Base-by-base conservation (phyloP, 2,113 vertebrate genomes). In the Desmodus rotundus region DNA sequence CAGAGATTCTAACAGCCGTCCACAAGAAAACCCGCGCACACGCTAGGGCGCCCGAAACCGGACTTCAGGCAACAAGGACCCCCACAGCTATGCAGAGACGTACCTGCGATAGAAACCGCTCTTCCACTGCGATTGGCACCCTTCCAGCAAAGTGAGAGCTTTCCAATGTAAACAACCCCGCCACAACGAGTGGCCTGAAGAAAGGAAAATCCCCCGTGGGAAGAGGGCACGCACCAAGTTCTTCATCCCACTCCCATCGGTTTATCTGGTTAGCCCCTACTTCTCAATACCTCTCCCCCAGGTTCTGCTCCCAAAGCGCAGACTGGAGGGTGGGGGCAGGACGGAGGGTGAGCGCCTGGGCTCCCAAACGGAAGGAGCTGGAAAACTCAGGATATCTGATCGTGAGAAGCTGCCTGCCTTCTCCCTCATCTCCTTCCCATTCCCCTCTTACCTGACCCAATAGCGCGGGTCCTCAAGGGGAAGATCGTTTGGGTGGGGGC, bases 391-490 rank as follows among this genome's bases (percentile, higher is more conserved):
- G 41, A 41, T 47, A 9, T 16, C 16, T n/a, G 50, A 26, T 17
- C 38, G 1, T 4, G 81, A 84, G 26, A n/a, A 77, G 19, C 7
- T 5, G 26, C 20, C 41, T 0, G 7, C 20, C 20, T 20, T 76
- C 24, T 28, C 24, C 24, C 58, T 28, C 58, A 61, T 61, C 45
- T 26, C 20, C 1, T 33, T 13, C 47, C 50, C n/a, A 33, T 14
- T 15, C 41, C 77, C 41, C 5, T 31, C 89, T 83, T 91, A 96
- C 52, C 89, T 0, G 38, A 87, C 76, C 87, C 31, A 26, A 7
- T 0, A n/a, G 85, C 54, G 3, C 7, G 0, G 13, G 54, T 36
- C 61, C 19, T 52, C 56, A 7, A 1, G 61, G 0, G 45, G 6
- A 74, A 2, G 76, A 13, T 33, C 61, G 67, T 88, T 90, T 89